Base-by-base conservation (phyloP, 2,797 vertebrate genomes). In the Notoglanidium macrostoma region DNA sequence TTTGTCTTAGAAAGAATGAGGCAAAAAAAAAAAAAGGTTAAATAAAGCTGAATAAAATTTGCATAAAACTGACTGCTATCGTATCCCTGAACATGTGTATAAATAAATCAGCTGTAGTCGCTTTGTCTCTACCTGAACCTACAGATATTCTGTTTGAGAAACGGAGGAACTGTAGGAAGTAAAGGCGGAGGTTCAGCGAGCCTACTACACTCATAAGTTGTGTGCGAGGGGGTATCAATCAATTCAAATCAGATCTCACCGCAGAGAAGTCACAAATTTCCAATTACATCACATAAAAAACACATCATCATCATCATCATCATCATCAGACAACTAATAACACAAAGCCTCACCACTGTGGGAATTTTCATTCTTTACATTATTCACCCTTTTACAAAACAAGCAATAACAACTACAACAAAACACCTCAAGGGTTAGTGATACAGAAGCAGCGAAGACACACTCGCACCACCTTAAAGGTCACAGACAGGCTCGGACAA, bases 221-320 rank as follows among this genome's bases (percentile, higher is more conserved):
- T 61, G 86, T 35, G 70, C 29, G 21, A 74, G 49, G 44, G 44
- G 46, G 49, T 21, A 29, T 78, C 61, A 61, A 68, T 51, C 67
- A 67, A 61, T 73, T 54, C 10, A 85, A 68, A 77, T 85, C 32
- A 82, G 54, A 46, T 67, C 77, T 67, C 46, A 82, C 65, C 79
- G 85, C 82, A 70, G 0, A 63, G 32, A 65, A 49, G 51, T 59
- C 74, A 80, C 82, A 85, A 91, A 87, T 87, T 89, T 87, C 90
- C 70, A 44, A 84, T 87, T 86, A 87, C 83, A 83, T 89, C 87
- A 91, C 55, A 55, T 73, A 81, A 86, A 82, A 80, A 21, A 19
- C 26, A 54, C 74, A 74, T 26, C 46, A 76, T 32, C 74, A 80
- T 8, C 79, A 81, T 29, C 79, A 81, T 49, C 78, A 79, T 3